phyloP scores from a whole-genome alignment of 2,888 invertebrate genomes.

The Noctua janthe region DNA sequence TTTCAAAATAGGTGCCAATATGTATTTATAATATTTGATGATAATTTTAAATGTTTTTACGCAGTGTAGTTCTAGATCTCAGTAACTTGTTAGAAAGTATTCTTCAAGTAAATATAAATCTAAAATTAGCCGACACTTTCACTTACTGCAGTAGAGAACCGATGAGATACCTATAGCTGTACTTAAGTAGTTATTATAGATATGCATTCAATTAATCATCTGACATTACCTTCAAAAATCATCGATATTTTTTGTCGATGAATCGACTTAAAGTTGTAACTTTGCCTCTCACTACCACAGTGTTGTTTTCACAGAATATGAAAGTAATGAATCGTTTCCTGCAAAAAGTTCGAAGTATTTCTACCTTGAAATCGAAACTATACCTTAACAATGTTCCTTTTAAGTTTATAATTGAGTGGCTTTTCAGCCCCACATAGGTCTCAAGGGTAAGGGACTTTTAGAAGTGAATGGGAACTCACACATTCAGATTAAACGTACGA shows the following conservation, averaged over 20 bases:
- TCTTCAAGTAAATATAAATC: conserved; percentile 2
- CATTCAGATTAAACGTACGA: conserved; percentile 61
- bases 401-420: conserved; percentile 50
- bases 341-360: conserved; percentile 39
- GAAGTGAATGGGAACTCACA: conserved; percentile 80
- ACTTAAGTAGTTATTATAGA: neutral
- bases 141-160: conserved; percentile 3
- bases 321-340: conserved; percentile 66
- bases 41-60: conserved; percentile 4
- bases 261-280: conserved; percentile 37
- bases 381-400: rapidly evolving
- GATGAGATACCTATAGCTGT: neutral
- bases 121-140: conserved; percentile 36
- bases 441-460: conserved; percentile 59
- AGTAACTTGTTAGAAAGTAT: conserved; percentile 32
- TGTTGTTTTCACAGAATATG: conserved; percentile 74
- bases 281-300: conserved; percentile 46
- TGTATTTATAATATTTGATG: neutral
- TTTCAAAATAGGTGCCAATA: neutral
- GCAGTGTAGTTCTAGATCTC: neutral
- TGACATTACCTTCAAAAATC: neutral
- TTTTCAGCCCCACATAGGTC: conserved; percentile 35
- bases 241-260: conserved; percentile 53
- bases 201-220: conserved; percentile 27
- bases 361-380: conserved; percentile 9